These are phyloP conservation scores for Sebastes itinus DNA, from an alignment of 2,797 vertebrate species.

Conservation along the genomic window DNA sequence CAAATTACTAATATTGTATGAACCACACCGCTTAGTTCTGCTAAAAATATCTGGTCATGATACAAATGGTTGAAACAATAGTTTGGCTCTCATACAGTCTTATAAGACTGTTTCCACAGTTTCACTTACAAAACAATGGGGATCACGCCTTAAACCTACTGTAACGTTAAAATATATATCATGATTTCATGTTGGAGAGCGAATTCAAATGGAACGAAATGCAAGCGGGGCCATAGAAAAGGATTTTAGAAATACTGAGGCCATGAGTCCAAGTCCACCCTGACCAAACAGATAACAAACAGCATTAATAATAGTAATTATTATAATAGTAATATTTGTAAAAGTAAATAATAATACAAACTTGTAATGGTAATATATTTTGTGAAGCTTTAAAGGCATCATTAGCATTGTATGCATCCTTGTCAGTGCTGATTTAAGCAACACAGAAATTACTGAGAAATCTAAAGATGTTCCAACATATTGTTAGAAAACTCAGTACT, in stretches of 20 bases:
- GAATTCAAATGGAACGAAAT: background rate
- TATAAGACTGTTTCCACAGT: background rate
- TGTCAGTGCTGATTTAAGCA: background rate
- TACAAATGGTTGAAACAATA: background rate
- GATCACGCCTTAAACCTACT: background rate
- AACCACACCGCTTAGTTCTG: constrained; percentile 5
- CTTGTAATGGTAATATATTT: background rate
- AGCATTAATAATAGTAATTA: background rate
- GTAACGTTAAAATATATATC: background rate
- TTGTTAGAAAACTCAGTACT: background rate
- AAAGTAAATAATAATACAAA: background rate
- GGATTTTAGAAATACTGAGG: background rate
- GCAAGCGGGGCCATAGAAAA: background rate
- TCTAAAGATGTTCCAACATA: background rate
- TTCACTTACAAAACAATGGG: background rate
- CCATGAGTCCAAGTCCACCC: background rate
- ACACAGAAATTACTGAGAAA: background rate
- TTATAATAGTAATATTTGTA: background rate
- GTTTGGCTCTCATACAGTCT: background rate
- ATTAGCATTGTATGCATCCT: background rate
- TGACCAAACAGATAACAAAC: background rate
- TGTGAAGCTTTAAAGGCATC: background rate
- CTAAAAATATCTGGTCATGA: constrained; percentile 28
- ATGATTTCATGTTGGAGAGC: background rate
- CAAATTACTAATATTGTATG: constrained; percentile 31